phyloP scores from a whole-genome alignment of 2,797 vertebrate species.

The Pseudochirops corinnae region DNA sequence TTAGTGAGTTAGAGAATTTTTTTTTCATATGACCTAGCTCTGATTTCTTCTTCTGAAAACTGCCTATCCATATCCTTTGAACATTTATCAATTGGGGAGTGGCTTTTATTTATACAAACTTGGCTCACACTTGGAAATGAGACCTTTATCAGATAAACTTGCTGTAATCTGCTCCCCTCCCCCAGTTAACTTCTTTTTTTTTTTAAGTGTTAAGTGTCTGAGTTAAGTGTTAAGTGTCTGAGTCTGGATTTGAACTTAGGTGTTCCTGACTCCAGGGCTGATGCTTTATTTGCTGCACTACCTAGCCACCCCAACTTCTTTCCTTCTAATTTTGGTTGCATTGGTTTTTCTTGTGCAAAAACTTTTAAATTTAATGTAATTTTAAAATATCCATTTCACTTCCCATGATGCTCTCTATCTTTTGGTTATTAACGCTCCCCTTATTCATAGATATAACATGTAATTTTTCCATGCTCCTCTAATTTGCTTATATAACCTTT shows the following conservation, averaged over 20 bases:
- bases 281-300: too few relatives aligned
- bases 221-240: too few relatives aligned
- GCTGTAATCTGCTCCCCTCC: not conserved
- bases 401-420: too few relatives aligned
- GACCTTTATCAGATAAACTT: not conserved
- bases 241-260: too few relatives aligned
- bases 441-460: too few relatives aligned
- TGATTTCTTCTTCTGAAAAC: not conserved
- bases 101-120: not conserved
- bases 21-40: not conserved
- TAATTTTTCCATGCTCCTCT: not conserved
- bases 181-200: not conserved
- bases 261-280: too few relatives aligned
- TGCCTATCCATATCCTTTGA: not conserved
- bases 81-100: not conserved
- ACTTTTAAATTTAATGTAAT: not conserved
- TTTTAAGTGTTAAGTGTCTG: too few relatives aligned
- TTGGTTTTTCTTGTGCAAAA: not conserved
- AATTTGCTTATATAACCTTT: too few relatives aligned
- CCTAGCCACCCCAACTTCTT: not conserved
- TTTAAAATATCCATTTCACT: too few relatives aligned
- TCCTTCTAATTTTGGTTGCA: not conserved
- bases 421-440: too few relatives aligned
- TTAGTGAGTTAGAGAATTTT: not conserved
- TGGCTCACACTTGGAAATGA: not conserved